Evolutionary conservation across 92 coral and sea anemone species (phyloP), one percentile per base, ranked within the genome.

Genomic region (Blastomussa wellsi): DNA sequence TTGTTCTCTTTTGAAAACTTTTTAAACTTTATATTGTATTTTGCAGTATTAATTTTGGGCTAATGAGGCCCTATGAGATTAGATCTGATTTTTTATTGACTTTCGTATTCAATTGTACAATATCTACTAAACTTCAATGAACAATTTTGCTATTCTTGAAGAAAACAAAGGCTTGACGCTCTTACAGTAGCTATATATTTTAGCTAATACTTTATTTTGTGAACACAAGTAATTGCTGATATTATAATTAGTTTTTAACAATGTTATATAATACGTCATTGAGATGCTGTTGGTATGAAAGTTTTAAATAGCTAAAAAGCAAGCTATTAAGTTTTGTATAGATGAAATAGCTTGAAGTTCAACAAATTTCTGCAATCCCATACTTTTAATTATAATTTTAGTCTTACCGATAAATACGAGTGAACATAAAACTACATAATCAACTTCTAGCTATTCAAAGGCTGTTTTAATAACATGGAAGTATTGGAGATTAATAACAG

Each of bases 1-100:
- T 62, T 78, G 72, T 59, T 62, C 82, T 62, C 82, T 59, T 62
- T 79, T 38, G 28, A 64, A 39, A 59, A 37, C 52, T 37, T 39
- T 29, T 52, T 29, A 17, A 52, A 52, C 65, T 49, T 52, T 3
- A 37, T 51, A 69, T 37, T 35, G 42, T 69, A 37, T 7, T 69
- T 69, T 36, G 10, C 36, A 37, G 47, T 29, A 15, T 20, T 69
- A 36, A 33, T 33, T 47, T 20, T 28, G 26, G 20, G 29, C 14
- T 70, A 70, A 37, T 70, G 75, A 33, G 44, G 19, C n/a, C 14
- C n/a, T 70, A 38, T 24, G 75, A 70, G 75, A 37, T 28, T 11
- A 65, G 16, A 65, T 7, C 70, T 8, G 70, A 65, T 65, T 16
- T 70, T 17, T 35, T 29, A 32, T 35, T 19, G 8, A 12, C 33